Percentiles rank a stretch among this genome's conserved stretches.
phyloP scores from a whole-genome alignment of 2,113 vertebrate genomes.

The Dromaius novaehollandiae region DNA sequence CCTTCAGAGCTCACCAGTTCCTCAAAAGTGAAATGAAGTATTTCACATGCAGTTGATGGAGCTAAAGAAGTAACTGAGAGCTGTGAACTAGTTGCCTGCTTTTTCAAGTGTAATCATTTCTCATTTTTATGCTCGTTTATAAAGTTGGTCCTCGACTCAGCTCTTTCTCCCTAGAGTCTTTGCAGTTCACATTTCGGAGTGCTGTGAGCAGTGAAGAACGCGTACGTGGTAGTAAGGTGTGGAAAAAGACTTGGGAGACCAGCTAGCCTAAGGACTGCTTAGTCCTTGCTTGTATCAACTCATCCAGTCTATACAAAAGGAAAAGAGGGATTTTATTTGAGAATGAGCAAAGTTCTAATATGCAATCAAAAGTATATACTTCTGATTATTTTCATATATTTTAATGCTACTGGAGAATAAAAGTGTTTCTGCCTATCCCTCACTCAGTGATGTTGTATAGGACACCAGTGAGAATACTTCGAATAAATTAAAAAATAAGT shows the following conservation, averaged over 20 bases:
- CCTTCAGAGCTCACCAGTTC: background rate
- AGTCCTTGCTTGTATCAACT: background rate
- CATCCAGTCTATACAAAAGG: background rate
- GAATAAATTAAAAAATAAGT: constrained; percentile 66
- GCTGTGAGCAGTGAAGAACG: background rate
- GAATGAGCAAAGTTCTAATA: background rate
- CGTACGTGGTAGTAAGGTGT: background rate
- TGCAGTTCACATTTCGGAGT: background rate
- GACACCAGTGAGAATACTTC: constrained; percentile 38
- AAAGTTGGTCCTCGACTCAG: background rate
- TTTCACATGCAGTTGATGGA: background rate
- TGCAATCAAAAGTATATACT: background rate
- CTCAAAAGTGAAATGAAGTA: background rate
- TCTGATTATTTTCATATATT: constrained; percentile 16
- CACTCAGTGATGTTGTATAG: constrained; percentile 10
- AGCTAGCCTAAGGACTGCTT: constrained; percentile 1
- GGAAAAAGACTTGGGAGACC: background rate
- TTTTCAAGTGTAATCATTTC: background rate
- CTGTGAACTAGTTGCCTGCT: background rate
- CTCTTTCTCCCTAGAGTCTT: background rate
- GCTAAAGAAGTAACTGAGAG: background rate
- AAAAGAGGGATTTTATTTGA: constrained; percentile 10
- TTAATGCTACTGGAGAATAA: constrained; percentile 21
- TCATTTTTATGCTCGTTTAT: background rate
- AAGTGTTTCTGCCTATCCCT: constrained; percentile 7